phyloP scores from a whole-genome alignment of 2,797 vertebrate genomes.

The Halcyon smyrnensis region DNA sequence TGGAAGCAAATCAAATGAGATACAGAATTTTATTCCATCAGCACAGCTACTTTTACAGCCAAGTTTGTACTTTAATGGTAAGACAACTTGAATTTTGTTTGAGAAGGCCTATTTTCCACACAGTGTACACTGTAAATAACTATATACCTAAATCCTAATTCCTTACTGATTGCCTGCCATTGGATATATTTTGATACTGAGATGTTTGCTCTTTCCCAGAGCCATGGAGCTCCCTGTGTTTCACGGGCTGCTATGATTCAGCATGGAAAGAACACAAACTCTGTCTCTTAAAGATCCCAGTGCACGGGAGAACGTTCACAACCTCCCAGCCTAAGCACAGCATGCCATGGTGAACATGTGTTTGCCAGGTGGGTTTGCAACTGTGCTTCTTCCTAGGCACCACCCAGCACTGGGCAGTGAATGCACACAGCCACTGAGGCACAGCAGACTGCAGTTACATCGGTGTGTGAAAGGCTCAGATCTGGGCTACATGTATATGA shows the following conservation, averaged over 20 bases:
- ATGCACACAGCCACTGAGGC: not conserved
- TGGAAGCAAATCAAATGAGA: conserved; percentile 42
- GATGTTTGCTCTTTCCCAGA: not conserved
- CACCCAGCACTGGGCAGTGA: not conserved
- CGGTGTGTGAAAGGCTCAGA: not conserved
- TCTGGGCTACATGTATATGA: not conserved
- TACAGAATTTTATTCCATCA: not conserved
- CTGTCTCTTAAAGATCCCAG: not conserved
- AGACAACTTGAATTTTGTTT: not conserved
- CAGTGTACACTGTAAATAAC: not conserved
- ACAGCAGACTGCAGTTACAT: not conserved
- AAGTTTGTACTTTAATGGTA: not conserved
- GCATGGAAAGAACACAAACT: not conserved
- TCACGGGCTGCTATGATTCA: not conserved
- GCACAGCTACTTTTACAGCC: not conserved
- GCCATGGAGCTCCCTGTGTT: not conserved
- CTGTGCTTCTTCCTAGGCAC: not conserved
- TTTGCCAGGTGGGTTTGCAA: not conserved
- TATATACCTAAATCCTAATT: not conserved
- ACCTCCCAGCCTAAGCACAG: not conserved
- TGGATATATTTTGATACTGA: not conserved
- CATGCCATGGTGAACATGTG: fast-evolving
- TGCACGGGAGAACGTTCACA: not conserved
- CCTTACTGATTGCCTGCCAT: not conserved
- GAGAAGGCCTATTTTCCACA: not conserved